Base-by-base conservation (phyloP, 2,888 invertebrate species). In the Pollenia angustigena region DNA sequence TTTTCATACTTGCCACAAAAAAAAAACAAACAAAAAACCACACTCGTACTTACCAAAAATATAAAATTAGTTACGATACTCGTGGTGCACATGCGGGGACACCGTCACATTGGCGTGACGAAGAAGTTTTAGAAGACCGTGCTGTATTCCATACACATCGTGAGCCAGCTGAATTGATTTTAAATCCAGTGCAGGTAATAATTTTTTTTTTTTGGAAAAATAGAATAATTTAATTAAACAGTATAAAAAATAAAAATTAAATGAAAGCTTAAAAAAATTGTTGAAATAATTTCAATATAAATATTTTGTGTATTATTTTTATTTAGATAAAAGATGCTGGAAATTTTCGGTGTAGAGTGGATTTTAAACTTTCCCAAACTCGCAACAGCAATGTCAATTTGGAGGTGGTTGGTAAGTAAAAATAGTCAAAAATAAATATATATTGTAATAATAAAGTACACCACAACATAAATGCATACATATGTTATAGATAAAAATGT, bases 281-380 rank as follows among this genome's bases (percentile, higher is more conserved):
- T 11, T 12, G n/a, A 54, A 23, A 32, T 48, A 44, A 12, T 32
- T 54, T 42, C 7, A 52, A 7, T 44, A 52, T 50, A 11, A 23
- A 64, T 42, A 42, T 60, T 40, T 11, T 52, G 1, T 40, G 10
- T 69, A 23, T 85, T 50, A n/a, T 72, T 18, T 58, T 18, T 46
- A 44, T 64, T 81, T 62, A 95, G 91, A 96, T 96, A 92, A 94
- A 94, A 90, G 97, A 97, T 93, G 95, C 95, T 72, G 96, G 96
- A 69, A 94, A 96, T 89, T 97, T 97, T 94, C 95, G 96, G 90
- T 97, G 97, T 93, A 94, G 97, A 89, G 96, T 97, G 86, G 97
- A 97, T 93, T 97, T 96, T 94, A 96, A 96, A 92, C 95, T 95
- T 91, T 96, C 96, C 69, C 96, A 96, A 78, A 97, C 97, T 85